Conservation (phyloP, 2,797 vertebrate species). For the Pteronotus mesoamericanus region DNA sequence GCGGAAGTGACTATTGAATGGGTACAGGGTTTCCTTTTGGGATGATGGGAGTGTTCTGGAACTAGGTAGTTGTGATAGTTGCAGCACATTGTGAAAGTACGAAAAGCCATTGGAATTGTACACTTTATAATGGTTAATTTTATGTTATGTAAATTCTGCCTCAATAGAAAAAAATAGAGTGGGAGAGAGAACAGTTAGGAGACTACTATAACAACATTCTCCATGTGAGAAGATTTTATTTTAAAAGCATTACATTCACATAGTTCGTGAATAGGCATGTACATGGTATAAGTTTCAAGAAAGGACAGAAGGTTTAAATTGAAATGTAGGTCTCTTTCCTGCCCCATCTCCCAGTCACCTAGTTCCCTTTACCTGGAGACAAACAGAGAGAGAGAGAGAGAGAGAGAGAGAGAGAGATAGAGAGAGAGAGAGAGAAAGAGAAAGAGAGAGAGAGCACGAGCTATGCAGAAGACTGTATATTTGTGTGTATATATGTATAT, state of each 20-base stretch:
- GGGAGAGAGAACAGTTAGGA: not conserved
- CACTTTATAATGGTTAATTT: not conserved
- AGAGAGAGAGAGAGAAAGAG: not conserved
- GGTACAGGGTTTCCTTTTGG: not conserved
- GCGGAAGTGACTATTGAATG: not conserved
- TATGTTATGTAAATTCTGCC: not conserved
- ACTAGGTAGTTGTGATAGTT: not conserved
- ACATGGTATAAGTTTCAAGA: not conserved
- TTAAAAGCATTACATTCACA: not conserved
- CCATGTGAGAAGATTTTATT: not conserved
- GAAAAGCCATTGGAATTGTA: not conserved
- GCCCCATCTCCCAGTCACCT: not conserved
- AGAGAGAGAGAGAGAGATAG: not conserved
- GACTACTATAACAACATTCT: not conserved
- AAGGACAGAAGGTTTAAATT: not conserved
- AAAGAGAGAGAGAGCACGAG: not conserved
- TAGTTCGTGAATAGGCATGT: not conserved
- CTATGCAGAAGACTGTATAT: not conserved
- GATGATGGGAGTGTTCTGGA: not conserved
- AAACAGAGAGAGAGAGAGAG: not conserved
- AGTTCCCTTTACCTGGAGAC: not conserved
- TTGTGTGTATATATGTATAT: not conserved
- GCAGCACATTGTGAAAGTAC: not conserved
- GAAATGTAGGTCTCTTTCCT: not conserved
- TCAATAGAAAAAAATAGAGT: not conserved